phyloP scores from a whole-genome alignment of 2,888 invertebrate species.

The Cheilosia pagana region DNA sequence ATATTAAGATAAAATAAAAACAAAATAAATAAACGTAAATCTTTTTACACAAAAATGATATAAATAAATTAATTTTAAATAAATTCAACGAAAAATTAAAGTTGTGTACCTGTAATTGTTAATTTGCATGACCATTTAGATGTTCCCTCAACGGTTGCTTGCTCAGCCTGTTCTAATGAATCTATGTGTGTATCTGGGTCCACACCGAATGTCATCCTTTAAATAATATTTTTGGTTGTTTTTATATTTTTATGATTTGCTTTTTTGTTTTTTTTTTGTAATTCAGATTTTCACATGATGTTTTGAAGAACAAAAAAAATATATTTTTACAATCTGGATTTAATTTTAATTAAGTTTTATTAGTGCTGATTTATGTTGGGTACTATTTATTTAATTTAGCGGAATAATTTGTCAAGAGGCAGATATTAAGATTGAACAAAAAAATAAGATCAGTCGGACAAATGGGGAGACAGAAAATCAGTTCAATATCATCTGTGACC shows the following conservation, averaged over 20 bases:
- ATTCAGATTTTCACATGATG: conserved; percentile 35
- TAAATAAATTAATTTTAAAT: conserved; percentile 5
- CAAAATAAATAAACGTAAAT: conserved; percentile 5
- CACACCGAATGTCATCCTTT: conserved; percentile 98
- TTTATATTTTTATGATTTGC: conserved; percentile 46
- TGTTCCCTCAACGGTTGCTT: conserved; percentile 98
- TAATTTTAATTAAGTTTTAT: not conserved
- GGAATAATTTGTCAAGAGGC: not conserved
- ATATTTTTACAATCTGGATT: conserved; percentile 3
- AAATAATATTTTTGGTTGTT: conserved; percentile 78
- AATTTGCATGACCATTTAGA: conserved; percentile 99
- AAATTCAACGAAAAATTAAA: conserved; percentile 3
- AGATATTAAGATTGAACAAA: no score
- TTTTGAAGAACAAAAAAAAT: conserved; percentile 19
- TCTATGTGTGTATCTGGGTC: conserved; percentile 99
- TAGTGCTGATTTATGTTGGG: not conserved
- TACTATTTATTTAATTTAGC: not conserved
- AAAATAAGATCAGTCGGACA: not conserved
- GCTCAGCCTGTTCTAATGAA: conserved; percentile 98
- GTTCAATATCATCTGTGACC: no score
- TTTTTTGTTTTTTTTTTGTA: conserved; percentile 30
- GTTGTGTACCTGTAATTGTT: conserved; percentile 96
- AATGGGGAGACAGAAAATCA: not conserved
- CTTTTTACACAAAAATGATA: conserved; percentile 14
- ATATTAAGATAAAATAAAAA: not conserved